Conservation (phyloP, 2,113 vertebrate species). For the Cyrtonyx montezumae region DNA sequence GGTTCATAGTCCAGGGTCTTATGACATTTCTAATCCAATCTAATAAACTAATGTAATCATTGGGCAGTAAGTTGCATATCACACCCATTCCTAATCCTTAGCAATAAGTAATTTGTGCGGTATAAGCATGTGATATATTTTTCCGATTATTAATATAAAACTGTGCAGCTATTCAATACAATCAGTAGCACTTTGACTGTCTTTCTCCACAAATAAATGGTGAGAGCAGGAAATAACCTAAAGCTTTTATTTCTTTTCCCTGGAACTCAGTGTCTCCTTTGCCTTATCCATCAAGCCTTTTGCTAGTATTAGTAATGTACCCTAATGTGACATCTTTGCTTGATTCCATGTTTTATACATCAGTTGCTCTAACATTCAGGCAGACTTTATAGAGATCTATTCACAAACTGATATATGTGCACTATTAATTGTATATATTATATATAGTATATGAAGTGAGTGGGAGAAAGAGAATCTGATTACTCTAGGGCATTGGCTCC, state of each 20-base stretch:
- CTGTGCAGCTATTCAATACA: not conserved
- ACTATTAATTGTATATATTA: constrained; percentile 73
- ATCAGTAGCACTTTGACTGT: not conserved
- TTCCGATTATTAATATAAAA: constrained; percentile 14
- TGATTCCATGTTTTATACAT: constrained; percentile 67
- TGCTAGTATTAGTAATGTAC: constrained; percentile 43
- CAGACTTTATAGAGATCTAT: constrained; percentile 53
- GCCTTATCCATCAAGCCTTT: constrained; percentile 39
- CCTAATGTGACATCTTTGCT: constrained; percentile 56
- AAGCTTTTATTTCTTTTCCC: not conserved
- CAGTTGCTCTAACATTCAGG: constrained; percentile 18
- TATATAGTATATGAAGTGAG: constrained; percentile 58
- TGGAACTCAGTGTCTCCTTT: not conserved
- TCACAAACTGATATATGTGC: constrained; percentile 56
- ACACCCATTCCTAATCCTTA: constrained; percentile 7
- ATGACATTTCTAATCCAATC: not conserved
- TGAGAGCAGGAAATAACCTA: not conserved
- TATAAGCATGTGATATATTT: not conserved
- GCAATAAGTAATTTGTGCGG: not conserved
- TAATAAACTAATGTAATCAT: not conserved
- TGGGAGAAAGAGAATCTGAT: constrained; percentile 71
- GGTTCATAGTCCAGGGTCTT: not conserved
- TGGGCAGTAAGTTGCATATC: not conserved
- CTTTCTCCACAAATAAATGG: constrained; percentile 2
- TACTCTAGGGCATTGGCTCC: constrained; percentile 54